A percentile compares a stretch with the other conserved stretches of the same genome.
Evolutionary conservation across 2,797 vertebrate genomes (phyloP).

Genomic region (Tolypeutes matacus): DNA sequence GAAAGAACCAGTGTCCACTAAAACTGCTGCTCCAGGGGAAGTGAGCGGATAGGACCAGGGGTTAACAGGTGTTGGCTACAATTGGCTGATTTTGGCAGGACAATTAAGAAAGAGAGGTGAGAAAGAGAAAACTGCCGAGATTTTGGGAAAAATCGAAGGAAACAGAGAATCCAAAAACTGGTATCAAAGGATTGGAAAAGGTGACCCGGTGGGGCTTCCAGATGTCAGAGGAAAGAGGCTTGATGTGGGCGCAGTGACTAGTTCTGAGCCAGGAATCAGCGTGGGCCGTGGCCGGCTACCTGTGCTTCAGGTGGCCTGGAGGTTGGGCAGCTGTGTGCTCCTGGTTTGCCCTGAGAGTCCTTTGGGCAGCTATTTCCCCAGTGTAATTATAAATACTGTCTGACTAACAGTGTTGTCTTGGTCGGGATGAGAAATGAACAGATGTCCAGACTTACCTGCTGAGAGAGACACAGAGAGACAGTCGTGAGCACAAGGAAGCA

Average conservation of each 20-base stretch:
- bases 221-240: not conserved
- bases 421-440: not conserved
- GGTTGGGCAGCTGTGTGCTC: too few species aligned
- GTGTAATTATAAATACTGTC: not conserved
- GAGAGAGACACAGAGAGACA: not conserved
- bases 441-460: not conserved
- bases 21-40: not conserved
- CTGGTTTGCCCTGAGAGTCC: not conserved
- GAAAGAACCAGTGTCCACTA: accelerated
- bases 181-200: not conserved
- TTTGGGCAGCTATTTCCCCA: not conserved
- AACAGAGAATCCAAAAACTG: not conserved
- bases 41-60: not conserved
- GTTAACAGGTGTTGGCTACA: not conserved
- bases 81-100: not conserved
- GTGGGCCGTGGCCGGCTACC: too few species aligned
- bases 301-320: not conserved
- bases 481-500: not conserved
- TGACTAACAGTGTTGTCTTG: not conserved
- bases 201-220: not conserved
- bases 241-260: not conserved
- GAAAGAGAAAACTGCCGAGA: not conserved
- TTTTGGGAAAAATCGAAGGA: not conserved
- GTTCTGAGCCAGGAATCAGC: not conserved
- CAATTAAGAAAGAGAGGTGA: not conserved